These are phyloP conservation scores for Chaetogeoica ovagalla DNA, from an alignment of 2,888 invertebrate genomes.

Conservation along the genomic window DNA sequence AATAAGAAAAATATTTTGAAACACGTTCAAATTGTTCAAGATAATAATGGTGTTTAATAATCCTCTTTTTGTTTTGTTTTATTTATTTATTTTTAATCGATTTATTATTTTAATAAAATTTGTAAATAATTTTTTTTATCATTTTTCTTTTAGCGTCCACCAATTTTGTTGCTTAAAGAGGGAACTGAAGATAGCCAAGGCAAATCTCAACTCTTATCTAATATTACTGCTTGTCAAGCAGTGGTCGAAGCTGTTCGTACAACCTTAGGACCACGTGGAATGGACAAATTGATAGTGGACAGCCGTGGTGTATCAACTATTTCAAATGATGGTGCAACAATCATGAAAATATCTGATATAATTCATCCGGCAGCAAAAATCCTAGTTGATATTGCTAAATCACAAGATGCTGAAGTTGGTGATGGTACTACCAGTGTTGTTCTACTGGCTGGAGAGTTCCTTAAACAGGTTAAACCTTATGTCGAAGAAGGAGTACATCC, in stretches of 20 bases:
- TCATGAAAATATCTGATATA: constrained; percentile 96
- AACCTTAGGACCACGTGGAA: constrained; percentile 95
- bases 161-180: constrained; percentile 95
- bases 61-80: too few relatives aligned
- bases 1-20: too few relatives aligned
- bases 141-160: constrained; percentile 78
- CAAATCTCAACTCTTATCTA: constrained; percentile 91
- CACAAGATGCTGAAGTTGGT: constrained; percentile 98
- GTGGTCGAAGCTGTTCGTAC: constrained; percentile 96
- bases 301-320: constrained; percentile 89
- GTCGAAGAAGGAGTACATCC: constrained; percentile 97
- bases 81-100: too few relatives aligned
- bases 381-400: constrained; percentile 97
- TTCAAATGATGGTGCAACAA: constrained; percentile 99
- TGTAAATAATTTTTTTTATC: constrained; percentile 40
- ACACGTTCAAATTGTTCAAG: too few relatives aligned
- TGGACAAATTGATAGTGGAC: constrained; percentile 98
- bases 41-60: too few relatives aligned
- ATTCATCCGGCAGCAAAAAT: constrained; percentile 98
- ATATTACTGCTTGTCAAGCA: constrained; percentile 94
- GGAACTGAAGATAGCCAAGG: constrained; percentile 97
- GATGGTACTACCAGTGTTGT: constrained; percentile 99
- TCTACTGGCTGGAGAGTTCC: constrained; percentile 89
- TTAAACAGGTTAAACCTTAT: constrained; percentile 92
- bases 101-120: not conserved